Evolutionary conservation across 1,140 invertebrate genomes (phyloP), one percentile per base, ranked within the genome.

Genomic region (Cataglyphis hispanica): DNA sequence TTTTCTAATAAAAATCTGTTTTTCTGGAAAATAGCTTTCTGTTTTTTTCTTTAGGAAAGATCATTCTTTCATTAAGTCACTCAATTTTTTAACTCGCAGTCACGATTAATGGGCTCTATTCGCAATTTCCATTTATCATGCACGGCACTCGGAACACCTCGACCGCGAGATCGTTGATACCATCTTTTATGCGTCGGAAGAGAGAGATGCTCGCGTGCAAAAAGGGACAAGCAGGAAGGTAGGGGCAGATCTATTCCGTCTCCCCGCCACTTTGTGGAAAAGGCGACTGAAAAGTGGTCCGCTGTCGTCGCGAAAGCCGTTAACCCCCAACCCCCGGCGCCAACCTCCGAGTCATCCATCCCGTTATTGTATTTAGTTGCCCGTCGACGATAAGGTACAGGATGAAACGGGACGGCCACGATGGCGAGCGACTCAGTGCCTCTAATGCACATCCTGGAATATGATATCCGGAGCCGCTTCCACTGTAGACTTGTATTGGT

Each of bases 361-460:
- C 76, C 60, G 61, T 66, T 78, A 53, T 66, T 78, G 40, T 78
- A 66, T 66, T 66, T 78, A 78, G 63, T 66, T 64, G 76, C 76
- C 19, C 46, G 58, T 11, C 61, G 72, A 75, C 72, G 70, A 74
- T 74, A 22, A 34, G n/a, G 56, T 58, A 77, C 27, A 4, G 25
- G 76, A 56, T 70, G 46, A 27, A 56, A 66, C 61, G 61, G 25
- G 60, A 70, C 16, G 27, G 10, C 19, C 61, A 46, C 43, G 46
- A 69, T 22, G 34, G 25, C 25, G 63, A n/a, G 77, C 46, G 61
- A 53, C 60, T 81, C 66, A n/a, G 50, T 27, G 64, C 50, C 31
- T 67, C 77, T 81, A 81, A 81, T 81, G 77, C 53, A 81, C 77
- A 67, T 67, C 77, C 22, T 70, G 77, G 66, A 81, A 70, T 81